Evolutionary conservation across 2,888 invertebrate species (phyloP).

Genomic region (Eilema caniola): DNA sequence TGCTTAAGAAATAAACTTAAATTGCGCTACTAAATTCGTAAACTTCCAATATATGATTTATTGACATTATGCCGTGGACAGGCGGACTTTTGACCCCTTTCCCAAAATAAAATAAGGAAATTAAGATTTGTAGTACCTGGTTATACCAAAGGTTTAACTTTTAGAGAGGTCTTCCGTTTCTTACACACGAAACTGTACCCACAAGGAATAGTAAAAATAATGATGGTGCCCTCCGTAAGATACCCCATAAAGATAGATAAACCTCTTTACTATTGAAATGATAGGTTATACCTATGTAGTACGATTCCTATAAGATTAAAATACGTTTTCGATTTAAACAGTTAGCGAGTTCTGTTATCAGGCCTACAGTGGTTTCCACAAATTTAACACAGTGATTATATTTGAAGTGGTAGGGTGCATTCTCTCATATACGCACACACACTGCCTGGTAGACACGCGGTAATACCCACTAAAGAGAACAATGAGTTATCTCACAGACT

Average conservation of each 20-base stretch:
- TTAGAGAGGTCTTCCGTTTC: no score
- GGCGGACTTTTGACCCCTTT: neutral
- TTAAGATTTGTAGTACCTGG: neutral
- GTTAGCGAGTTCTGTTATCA: neutral
- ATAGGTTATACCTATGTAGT: neutral
- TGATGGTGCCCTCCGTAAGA: no score
- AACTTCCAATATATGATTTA: neutral
- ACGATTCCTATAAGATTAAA: neutral
- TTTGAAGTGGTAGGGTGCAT: conserved; percentile 66
- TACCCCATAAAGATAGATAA: neutral
- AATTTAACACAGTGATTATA: conserved; percentile 46
- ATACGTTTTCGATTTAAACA: neutral
- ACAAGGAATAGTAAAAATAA: neutral
- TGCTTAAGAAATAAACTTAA: neutral
- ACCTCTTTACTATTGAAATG: neutral
- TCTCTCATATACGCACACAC: conserved; percentile 45
- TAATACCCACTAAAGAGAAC: conserved; percentile 69
- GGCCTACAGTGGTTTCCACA: conserved; percentile 17
- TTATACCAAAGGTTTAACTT: neutral
- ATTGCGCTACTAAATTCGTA: neutral
- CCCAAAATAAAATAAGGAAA: neutral
- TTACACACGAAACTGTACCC: no score
- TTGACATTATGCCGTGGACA: neutral
- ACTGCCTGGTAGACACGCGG: conserved; percentile 60
- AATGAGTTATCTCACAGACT: conserved; percentile 54